These are phyloP conservation scores for Metopia argyrocephala DNA, from an alignment of 2,888 invertebrate genomes.

Conservation along the genomic window DNA sequence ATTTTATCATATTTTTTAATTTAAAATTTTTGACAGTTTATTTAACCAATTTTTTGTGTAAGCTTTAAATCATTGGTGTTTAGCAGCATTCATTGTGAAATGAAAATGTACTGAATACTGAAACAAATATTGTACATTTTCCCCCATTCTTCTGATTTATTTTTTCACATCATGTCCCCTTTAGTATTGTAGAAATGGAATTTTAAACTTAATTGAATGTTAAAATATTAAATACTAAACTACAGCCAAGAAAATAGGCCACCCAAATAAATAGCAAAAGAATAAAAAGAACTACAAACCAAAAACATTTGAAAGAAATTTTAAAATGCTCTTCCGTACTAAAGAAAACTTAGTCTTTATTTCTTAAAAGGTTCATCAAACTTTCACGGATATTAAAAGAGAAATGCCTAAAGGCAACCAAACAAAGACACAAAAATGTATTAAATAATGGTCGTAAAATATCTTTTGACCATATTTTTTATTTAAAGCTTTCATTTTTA, in stretches of 20 bases:
- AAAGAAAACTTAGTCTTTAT: background rate
- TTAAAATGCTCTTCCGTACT: background rate
- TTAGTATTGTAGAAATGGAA: background rate
- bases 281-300: background rate
- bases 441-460: background rate
- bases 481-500: background rate
- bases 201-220: constrained; percentile 5
- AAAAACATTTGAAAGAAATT: background rate
- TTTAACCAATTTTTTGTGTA: too few relatives aligned
- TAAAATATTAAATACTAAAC: constrained; percentile 2
- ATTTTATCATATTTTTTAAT: too few relatives aligned
- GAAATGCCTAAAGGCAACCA: background rate
- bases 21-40: too few relatives aligned
- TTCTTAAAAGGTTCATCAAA: constrained; percentile 12
- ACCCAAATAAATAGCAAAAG: background rate
- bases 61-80: too few relatives aligned
- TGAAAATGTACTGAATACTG: too few relatives aligned
- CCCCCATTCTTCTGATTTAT: background rate
- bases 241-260: background rate
- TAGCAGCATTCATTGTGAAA: too few relatives aligned
- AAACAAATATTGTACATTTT: too few relatives aligned
- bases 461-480: background rate
- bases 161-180: too few relatives aligned
- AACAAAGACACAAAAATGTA: background rate
- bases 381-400: background rate